Percentiles rank a stretch among this genome's conserved stretches.
Evolutionary conservation across 2,888 invertebrate genomes (phyloP).

Genomic region (Hipparchia semele): DNA sequence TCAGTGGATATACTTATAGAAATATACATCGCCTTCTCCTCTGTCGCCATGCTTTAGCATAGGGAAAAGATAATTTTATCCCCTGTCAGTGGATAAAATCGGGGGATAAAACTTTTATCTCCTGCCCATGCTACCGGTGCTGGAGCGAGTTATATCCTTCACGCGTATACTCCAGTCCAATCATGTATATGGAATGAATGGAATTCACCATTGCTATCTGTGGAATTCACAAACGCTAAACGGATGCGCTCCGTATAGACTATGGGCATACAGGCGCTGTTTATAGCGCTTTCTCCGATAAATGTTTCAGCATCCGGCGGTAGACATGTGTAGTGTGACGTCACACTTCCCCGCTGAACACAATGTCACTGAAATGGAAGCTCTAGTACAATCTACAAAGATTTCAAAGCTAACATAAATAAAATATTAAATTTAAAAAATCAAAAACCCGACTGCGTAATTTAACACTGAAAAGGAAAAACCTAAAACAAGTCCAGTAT

Average conservation of each 20-base stretch:
- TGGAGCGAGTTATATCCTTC: too few relatives aligned
- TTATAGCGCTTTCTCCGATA: conserved; percentile 42
- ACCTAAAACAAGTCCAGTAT: too few relatives aligned
- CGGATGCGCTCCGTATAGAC: conserved; percentile 41
- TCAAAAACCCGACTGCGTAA: too few relatives aligned
- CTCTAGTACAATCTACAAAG: background rate
- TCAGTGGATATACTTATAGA: too few relatives aligned
- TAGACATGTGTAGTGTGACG: conserved; percentile 26
- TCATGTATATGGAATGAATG: conserved; percentile 5
- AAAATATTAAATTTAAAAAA: too few relatives aligned
- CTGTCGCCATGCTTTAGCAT: too few relatives aligned
- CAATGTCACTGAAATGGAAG: background rate
- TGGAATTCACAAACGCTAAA: conserved; percentile 8
- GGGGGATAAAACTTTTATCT: too few relatives aligned
- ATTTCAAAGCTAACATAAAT: background rate
- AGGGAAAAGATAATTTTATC: too few relatives aligned
- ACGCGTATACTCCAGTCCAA: background rate
- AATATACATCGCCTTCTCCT: too few relatives aligned
- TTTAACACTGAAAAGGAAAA: too few relatives aligned
- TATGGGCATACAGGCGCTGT: conserved; percentile 38
- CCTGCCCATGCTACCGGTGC: too few relatives aligned
- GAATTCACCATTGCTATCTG: background rate
- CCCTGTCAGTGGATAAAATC: too few relatives aligned
- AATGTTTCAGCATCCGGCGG: conserved; percentile 41
- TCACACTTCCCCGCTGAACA: conserved; percentile 19